These are phyloP conservation scores for Oxytorus armatus DNA, from an alignment of 2,888 invertebrate genomes.

Conservation along the genomic window DNA sequence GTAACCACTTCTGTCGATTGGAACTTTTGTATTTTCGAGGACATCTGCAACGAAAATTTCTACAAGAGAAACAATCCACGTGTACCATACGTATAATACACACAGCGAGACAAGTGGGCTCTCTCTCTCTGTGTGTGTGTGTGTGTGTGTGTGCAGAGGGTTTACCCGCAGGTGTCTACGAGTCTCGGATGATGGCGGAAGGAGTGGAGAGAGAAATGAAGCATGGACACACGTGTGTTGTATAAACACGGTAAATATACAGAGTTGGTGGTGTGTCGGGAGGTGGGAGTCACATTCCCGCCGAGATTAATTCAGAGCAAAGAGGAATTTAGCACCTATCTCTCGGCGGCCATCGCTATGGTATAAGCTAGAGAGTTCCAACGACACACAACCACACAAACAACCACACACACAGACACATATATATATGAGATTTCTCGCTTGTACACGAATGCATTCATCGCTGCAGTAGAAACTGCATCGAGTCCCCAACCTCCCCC, in stretches of 20 bases:
- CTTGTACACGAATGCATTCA: slow-evolving; percentile 48
- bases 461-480: slow-evolving; percentile 56
- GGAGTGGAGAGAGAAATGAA: slow-evolving; percentile 34
- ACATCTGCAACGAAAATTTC: slow-evolving; percentile 25
- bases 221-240: slow-evolving; percentile 24
- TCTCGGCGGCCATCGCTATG: slow-evolving; percentile 75
- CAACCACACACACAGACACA: not conserved
- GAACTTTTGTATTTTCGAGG: slow-evolving; percentile 11
- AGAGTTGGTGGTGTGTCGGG: slow-evolving; percentile 61
- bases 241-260: slow-evolving; percentile 24
- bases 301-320: slow-evolving; percentile 83
- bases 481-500: slow-evolving; percentile 38
- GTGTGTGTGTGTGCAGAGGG: not conserved
- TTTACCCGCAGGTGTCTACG: slow-evolving; percentile 45
- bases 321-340: slow-evolving; percentile 83
- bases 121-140: not conserved
- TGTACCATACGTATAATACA: too few species aligned
- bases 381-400: not conserved
- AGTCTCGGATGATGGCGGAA: slow-evolving; percentile 33
- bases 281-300: slow-evolving; percentile 81
- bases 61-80: too few species aligned
- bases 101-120: not conserved
- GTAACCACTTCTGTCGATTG: too few species aligned
- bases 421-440: slow-evolving; percentile 41
- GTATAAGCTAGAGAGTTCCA: slow-evolving; percentile 37